Evolutionary conservation across 2,113 vertebrate genomes (phyloP), one percentile per base, ranked within the genome.

Genomic region (Vireo altiloquus): DNA sequence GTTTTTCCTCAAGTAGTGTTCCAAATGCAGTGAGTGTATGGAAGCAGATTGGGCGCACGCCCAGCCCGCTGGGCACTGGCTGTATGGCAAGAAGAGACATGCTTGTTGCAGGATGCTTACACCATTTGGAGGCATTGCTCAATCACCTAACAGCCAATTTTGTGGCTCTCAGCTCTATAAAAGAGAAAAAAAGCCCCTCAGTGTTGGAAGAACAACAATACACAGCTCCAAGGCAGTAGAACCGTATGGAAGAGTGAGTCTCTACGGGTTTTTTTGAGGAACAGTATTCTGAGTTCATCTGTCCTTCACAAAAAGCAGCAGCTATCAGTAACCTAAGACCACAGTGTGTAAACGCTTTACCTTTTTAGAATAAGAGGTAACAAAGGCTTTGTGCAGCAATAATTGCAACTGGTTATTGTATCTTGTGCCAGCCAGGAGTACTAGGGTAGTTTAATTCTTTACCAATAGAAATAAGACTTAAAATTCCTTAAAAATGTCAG

Each of bases 31-130:
- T 42, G 90, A 49, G 60, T 83, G 47, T 54, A 37, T 40, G 79
- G 79, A 63, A 66, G 76, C 44, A 86, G 63, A 42, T 0, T 27
- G 76, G 20, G 79, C 0, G 1, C 42, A 54, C 57, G 0, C 93
- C 90, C 90, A 81, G 64, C 90, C 95, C 0, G 1, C 44, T 5
- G 8, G 95, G 93, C 82, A 15, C 3, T 37, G 56, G 13, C 52
- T 69, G 0, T 15, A 31, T 5, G 25, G 69, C 95, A 96, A 96
- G 96, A 92, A 93, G 59, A 75, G 65, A 82, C 96, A 79, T 25
- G 95, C 30, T 69, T 30, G 27, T 40, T 74, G 49, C 40, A 79
- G 64, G 25, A 13, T 56, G 64, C 79, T 87, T 74, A n/a, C 68
- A 39, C 57, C 82, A 70, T 90, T 33, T 75, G 16, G 31, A 93